Base-by-base conservation (phyloP, 2,888 invertebrate species). In the Ceramica pisi region DNA sequence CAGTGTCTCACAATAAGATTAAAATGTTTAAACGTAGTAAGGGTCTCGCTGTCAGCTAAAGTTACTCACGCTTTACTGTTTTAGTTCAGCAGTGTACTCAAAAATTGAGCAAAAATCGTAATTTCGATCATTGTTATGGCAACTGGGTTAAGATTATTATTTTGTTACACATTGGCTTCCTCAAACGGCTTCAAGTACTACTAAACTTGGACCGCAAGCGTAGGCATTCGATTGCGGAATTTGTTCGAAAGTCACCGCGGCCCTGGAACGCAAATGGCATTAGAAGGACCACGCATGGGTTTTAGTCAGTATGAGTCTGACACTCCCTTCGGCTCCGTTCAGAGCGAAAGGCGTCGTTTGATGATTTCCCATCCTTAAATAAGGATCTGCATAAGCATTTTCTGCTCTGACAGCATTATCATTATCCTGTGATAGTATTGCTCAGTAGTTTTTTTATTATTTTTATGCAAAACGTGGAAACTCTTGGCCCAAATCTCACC, bases 61-160 rank as follows among this genome's bases (percentile, higher is more conserved):
- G 69, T 66, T 66, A 59, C 67, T 70, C 53, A 38, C 57, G 56
- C 59, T 62, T 67, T 9, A 67, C 55, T 78, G 59, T 68, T 78
- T 69, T 48, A 78, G 64, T 73, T 78, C 44, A 55, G 5, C 9
- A 56, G 44, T 44, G 53, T 72, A 65, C 64, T 72, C 62, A 72
- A 69, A 73, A 78, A 69, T 67, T 48, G 16, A 21, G 19, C 48
- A 6, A 55, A 56, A 57, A 51, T 67, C 41, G 59, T 81, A 48
- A 72, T 65, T 65, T 62, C 41, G 10, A 72, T 70, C 9, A 66
- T 67, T 78, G 26, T 73, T 78, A 41, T 69, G 41, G 63, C 19
- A 53, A 59, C 19, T 60, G 7, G 10, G 12, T 69, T 21, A 21
- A 57, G 16, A 10, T 46, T 35, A 10, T 46, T 35, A n/a, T 35